Conservation (phyloP, 2,113 vertebrate genomes). For the Cyprinus carpio region DNA sequence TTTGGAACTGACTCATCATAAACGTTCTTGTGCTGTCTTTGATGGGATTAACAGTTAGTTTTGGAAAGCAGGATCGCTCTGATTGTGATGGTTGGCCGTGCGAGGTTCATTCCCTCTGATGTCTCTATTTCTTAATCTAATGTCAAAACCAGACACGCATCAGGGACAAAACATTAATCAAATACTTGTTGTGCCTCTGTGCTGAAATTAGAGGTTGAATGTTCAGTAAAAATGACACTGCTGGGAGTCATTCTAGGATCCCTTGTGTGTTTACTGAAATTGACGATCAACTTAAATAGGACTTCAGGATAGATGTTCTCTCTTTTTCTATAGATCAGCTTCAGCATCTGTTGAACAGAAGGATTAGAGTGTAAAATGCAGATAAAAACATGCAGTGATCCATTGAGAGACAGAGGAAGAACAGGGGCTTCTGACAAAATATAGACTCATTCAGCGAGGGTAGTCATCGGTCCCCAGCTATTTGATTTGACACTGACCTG, state of each 20-base stretch:
- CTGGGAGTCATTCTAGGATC: background rate
- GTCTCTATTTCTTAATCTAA: constrained; percentile 33
- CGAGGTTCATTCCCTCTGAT: constrained; percentile 1
- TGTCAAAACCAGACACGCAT: constrained; percentile 19
- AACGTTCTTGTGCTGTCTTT: constrained; percentile 42
- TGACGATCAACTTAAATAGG: constrained; percentile 3
- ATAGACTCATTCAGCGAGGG: background rate
- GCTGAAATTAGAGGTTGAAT: background rate
- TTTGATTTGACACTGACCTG: constrained; percentile 37
- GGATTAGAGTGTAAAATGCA: background rate
- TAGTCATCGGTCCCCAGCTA: background rate
- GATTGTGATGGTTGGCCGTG: constrained; percentile 38
- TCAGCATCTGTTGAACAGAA: constrained; percentile 32
- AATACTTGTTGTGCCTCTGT: constrained; percentile 25
- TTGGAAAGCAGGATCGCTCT: constrained; percentile 27
- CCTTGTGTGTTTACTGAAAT: background rate
- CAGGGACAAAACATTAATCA: constrained; percentile 21
- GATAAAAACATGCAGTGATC: constrained; percentile 33
- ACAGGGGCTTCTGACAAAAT: constrained; percentile 16
- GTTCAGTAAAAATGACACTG: background rate
- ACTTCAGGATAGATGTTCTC: background rate
- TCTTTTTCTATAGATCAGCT: background rate
- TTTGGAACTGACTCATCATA: constrained; percentile 38
- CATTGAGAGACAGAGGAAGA: constrained; percentile 1
- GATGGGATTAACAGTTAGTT: constrained; percentile 46